phyloP scores from a whole-genome alignment of 2,797 vertebrate species.

The Margarornis squamiger region DNA sequence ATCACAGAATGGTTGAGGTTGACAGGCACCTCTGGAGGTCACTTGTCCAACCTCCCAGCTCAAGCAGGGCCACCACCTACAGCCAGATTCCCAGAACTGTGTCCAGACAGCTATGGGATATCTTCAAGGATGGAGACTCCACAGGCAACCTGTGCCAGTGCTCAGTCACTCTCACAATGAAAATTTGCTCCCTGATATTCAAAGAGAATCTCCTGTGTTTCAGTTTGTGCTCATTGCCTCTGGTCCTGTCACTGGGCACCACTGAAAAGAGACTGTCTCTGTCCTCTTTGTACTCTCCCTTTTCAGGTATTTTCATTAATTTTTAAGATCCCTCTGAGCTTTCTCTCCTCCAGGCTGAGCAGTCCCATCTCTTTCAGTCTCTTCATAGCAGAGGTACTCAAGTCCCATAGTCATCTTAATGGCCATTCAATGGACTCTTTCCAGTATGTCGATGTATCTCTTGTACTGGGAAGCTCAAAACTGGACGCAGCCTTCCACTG shows the following conservation, averaged over 20 bases:
- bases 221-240: background rate
- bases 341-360: background rate
- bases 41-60: background rate
- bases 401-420: background rate
- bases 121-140: background rate
- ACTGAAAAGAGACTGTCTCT: background rate
- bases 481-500: background rate
- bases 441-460: background rate
- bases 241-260: background rate
- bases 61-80: background rate
- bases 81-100: background rate
- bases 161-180: background rate
- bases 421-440: background rate
- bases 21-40: background rate
- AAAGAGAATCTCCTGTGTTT: background rate
- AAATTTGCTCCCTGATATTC: background rate
- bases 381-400: background rate
- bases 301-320: background rate
- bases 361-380: background rate
- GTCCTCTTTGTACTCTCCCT: background rate
- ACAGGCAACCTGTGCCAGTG: background rate
- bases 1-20: background rate
- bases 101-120: accelerated
- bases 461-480: background rate
- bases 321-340: background rate